phyloP scores from a whole-genome alignment of 2,113 vertebrate species.

The Bubo scandiacus region DNA sequence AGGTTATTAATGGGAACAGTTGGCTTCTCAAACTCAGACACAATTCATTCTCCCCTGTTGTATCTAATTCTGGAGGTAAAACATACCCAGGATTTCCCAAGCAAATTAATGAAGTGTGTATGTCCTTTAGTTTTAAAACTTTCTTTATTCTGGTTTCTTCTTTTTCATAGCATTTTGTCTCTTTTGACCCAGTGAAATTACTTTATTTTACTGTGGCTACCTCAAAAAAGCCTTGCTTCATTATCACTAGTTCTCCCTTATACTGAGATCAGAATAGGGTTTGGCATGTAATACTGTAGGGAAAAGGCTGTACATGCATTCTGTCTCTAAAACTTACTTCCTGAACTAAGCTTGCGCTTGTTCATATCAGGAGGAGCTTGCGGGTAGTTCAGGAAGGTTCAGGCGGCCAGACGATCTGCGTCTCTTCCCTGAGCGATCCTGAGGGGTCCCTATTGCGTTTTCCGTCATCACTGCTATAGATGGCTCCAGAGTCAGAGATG shows the following conservation, averaged over 20 bases:
- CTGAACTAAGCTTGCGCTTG: background rate
- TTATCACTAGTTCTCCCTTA: background rate
- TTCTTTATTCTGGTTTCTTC: background rate
- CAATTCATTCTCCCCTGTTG: background rate
- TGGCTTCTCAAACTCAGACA: background rate
- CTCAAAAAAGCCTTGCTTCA: background rate
- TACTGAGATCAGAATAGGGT: background rate
- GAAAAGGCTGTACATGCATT: background rate
- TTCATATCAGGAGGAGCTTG: background rate
- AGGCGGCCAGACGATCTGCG: accelerated
- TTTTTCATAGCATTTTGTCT: background rate
- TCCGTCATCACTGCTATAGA: background rate
- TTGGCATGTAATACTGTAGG: background rate
- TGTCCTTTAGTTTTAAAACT: background rate
- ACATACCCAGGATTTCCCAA: background rate
- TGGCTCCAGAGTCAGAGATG: background rate
- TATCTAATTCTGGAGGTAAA: background rate
- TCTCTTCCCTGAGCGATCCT: background rate
- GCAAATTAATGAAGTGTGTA: background rate
- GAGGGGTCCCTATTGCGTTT: accelerated
- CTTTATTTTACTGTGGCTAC: background rate
- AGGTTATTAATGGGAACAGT: background rate
- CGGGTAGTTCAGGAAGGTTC: background rate
- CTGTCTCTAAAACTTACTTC: background rate
- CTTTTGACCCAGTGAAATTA: background rate